Percentiles rank a stretch among this genome's conserved stretches.
Evolutionary conservation across 2,888 invertebrate species (phyloP).

Genomic region (Cecidostiba fungosa): DNA sequence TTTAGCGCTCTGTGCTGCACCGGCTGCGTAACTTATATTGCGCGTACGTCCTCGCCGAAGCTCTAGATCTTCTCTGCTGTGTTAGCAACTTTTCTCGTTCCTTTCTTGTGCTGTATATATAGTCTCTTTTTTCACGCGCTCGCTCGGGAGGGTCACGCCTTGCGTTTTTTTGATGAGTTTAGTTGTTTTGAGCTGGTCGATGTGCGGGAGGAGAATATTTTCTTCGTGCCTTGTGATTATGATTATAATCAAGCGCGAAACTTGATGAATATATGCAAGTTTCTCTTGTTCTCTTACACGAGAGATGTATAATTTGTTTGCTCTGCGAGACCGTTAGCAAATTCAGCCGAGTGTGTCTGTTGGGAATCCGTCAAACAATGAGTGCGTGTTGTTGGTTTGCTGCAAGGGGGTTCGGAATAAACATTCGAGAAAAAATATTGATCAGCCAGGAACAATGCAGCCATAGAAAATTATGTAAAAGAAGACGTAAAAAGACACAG

Average conservation of each 20-base stretch:
- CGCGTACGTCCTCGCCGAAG: not conserved
- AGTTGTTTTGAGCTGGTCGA: not conserved
- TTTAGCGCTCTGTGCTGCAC: not conserved
- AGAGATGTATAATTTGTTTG: too few relatives aligned
- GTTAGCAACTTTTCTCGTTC: not conserved
- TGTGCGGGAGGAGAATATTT: not conserved
- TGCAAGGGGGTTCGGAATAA: too few relatives aligned
- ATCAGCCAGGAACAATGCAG: not conserved
- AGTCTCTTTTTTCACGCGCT: not conserved
- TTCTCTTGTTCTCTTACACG: not conserved
- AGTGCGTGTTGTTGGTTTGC: too few relatives aligned
- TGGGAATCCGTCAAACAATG: not conserved
- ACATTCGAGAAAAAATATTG: not conserved
- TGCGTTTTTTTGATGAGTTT: not conserved
- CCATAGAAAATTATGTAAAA: not conserved
- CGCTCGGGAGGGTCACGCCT: too few relatives aligned
- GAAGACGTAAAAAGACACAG: not conserved
- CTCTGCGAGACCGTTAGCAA: not conserved
- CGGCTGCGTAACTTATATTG: conserved; percentile 20
- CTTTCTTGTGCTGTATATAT: not conserved
- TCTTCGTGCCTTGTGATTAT: not conserved
- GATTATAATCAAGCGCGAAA: not conserved
- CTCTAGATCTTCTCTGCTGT: conserved; percentile 11
- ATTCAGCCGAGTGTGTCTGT: not conserved
- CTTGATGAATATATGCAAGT: not conserved